These are phyloP conservation scores for Pogona vitticeps DNA, from an alignment of 2,113 vertebrate genomes.

Conservation along the genomic window DNA sequence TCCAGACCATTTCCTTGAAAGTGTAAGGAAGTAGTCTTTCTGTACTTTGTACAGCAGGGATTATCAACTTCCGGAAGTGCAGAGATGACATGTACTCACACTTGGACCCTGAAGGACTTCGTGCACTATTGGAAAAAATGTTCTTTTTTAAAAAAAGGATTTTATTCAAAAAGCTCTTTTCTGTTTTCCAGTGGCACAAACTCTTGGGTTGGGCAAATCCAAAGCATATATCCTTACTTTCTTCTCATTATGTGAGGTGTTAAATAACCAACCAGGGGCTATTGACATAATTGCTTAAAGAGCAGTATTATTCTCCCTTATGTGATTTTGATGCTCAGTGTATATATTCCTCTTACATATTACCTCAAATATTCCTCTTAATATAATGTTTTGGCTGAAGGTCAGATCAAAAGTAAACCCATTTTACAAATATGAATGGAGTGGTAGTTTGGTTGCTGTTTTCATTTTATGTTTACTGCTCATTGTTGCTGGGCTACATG, in stretches of 20 bases:
- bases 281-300: background rate
- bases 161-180: too few relatives aligned
- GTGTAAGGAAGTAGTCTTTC: background rate
- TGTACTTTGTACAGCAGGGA: too few relatives aligned
- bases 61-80: too few relatives aligned
- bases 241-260: background rate
- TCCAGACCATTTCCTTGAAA: background rate
- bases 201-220: background rate
- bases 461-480: constrained; percentile 16
- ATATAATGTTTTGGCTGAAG: background rate
- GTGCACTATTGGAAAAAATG: too few relatives aligned
- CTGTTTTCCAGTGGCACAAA: too few relatives aligned
- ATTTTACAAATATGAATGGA: background rate
- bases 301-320: background rate
- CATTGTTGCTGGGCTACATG: constrained; percentile 41
- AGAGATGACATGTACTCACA: too few relatives aligned
- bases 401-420: constrained; percentile 30
- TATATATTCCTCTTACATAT: too few relatives aligned
- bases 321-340: background rate
- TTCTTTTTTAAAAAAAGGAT: too few relatives aligned
- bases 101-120: too few relatives aligned
- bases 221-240: background rate
- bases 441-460: background rate
- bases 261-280: background rate
- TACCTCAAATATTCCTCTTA: background rate